phyloP scores from a whole-genome alignment of 1,140 invertebrate species.

The Batillaria attramentaria region DNA sequence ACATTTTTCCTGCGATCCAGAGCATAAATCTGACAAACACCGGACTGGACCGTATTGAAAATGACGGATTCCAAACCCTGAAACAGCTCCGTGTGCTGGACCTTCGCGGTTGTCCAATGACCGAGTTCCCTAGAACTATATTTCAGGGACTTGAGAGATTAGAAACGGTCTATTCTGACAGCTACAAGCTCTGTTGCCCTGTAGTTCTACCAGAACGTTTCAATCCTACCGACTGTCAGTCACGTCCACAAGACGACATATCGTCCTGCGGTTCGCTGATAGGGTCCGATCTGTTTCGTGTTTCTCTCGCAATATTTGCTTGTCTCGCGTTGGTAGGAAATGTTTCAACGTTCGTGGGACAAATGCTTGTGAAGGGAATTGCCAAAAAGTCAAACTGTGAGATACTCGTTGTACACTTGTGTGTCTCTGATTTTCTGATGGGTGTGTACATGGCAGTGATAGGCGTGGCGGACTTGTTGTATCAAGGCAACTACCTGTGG shows the following conservation, averaged over 20 bases:
- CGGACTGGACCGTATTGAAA: background rate
- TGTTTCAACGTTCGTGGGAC: background rate
- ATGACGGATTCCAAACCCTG: slow-evolving; percentile 1
- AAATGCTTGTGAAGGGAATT: background rate
- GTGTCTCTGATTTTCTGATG: slow-evolving; percentile 20
- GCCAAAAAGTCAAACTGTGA: background rate
- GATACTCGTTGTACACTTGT: slow-evolving; percentile 1
- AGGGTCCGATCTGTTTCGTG: background rate
- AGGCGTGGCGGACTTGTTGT: slow-evolving; percentile 1
- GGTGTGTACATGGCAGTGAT: slow-evolving; percentile 11
- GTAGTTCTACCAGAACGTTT: background rate
- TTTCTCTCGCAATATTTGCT: background rate
- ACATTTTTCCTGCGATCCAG: background rate
- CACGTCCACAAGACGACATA: background rate
- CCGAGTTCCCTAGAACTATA: slow-evolving; percentile 5
- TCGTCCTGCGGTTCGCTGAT: slow-evolving; percentile 2
- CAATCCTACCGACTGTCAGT: background rate
- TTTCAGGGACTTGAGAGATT: slow-evolving; percentile 25
- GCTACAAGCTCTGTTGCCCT: slow-evolving; percentile 18
- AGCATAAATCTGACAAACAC: slow-evolving; percentile 22
- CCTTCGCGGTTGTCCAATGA: slow-evolving; percentile 21
- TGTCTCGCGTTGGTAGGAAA: background rate
- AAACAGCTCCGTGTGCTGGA: slow-evolving; percentile 4
- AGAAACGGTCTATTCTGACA: background rate
- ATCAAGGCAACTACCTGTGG: slow-evolving; percentile 8